Conservation (phyloP, 2,888 invertebrate species). For the Cephalotes varians region DNA sequence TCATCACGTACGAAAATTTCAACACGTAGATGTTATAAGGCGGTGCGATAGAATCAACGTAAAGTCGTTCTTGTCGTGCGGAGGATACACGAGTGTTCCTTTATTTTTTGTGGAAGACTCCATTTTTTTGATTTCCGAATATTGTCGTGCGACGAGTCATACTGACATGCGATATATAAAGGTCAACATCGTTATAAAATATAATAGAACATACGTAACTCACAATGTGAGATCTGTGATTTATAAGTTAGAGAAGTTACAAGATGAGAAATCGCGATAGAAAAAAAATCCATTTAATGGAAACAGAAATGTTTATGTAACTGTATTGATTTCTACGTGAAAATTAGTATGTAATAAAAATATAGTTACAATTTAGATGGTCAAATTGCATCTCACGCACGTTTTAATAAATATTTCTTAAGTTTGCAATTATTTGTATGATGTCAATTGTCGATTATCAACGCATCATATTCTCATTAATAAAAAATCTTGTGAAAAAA, state of each 20-base stretch:
- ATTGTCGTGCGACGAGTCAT: slow-evolving; percentile 25
- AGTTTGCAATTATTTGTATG: background rate
- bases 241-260: background rate
- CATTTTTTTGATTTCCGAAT: slow-evolving; percentile 48
- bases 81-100: background rate
- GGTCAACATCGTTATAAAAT: slow-evolving; percentile 7
- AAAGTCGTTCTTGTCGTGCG: slow-evolving; percentile 30
- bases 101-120: slow-evolving; percentile 35
- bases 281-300: background rate
- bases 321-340: background rate
- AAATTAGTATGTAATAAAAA: slow-evolving; percentile 11
- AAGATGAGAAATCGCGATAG: background rate
- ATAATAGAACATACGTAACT: background rate
- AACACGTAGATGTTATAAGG: slow-evolving; percentile 42
- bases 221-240: background rate
- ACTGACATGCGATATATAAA: slow-evolving; percentile 16
- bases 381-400: background rate
- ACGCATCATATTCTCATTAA: background rate
- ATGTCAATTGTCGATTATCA: background rate
- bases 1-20: slow-evolving; percentile 44
- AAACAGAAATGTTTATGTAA: background rate
- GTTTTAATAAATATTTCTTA: slow-evolving; percentile 2
- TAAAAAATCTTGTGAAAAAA: background rate
- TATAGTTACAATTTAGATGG: slow-evolving; percentile 6
- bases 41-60: slow-evolving; percentile 45